These are phyloP conservation scores for Zaprionus ghesquierei DNA, from an alignment of 1,140 invertebrate genomes.

Conservation along the genomic window DNA sequence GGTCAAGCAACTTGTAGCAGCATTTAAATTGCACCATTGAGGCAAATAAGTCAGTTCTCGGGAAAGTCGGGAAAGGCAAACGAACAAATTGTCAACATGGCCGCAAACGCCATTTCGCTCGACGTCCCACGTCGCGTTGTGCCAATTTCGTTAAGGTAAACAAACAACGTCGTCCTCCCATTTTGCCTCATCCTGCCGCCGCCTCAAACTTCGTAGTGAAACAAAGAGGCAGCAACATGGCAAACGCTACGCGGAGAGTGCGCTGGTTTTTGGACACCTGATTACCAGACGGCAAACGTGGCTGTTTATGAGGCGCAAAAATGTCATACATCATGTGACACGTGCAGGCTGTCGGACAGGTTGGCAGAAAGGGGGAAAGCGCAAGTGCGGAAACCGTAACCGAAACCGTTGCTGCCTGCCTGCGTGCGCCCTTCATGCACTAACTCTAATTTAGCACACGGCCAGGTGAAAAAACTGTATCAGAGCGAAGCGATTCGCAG, in stretches of 20 bases:
- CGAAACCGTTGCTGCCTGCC: background rate
- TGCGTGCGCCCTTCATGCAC: too few species aligned
- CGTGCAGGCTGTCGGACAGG: conserved; percentile 15
- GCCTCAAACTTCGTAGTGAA: background rate
- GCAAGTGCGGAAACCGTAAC: background rate
- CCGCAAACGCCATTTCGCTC: conserved; percentile 28
- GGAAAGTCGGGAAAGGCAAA: conserved; percentile 48
- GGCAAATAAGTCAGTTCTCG: conserved; percentile 63
- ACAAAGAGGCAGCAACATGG: conserved; percentile 36
- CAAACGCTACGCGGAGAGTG: conserved; percentile 21
- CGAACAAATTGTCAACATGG: conserved; percentile 73
- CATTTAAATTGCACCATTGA: conserved; percentile 68
- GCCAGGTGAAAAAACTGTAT: conserved; percentile 22
- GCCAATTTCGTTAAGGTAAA: conserved; percentile 73
- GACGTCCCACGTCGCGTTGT: conserved; percentile 31
- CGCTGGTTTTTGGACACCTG: conserved; percentile 37
- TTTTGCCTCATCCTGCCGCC: background rate
- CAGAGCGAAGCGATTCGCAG: conserved; percentile 14
- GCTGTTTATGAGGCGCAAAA: conserved; percentile 78
- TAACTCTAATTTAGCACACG: conserved; percentile 32
- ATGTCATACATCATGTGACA: conserved; percentile 78
- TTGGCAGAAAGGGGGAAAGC: background rate
- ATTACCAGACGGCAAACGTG: conserved; percentile 48
- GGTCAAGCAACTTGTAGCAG: conserved; percentile 54
- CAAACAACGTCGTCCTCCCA: conserved; percentile 43